These are phyloP conservation scores for Lamprotornis superbus DNA, from an alignment of 2,113 vertebrate species.

Conservation along the genomic window DNA sequence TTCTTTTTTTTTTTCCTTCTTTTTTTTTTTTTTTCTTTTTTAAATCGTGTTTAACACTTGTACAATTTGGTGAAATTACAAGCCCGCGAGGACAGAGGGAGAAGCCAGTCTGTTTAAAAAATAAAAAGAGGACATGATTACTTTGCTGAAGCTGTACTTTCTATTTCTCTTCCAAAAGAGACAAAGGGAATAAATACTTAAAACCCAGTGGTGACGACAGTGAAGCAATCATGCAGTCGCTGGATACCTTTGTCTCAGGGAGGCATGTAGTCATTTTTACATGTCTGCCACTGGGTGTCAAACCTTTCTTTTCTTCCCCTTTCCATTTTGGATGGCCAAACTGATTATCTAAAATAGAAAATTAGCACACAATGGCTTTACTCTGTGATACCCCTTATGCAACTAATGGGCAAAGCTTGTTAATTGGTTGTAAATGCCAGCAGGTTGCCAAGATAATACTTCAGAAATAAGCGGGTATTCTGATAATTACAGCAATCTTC, in stretches of 20 bases:
- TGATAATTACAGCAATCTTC: conserved; percentile 99
- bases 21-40: background rate
- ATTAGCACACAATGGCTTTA: conserved; percentile 90
- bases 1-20: background rate
- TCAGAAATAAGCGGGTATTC: conserved; percentile 99
- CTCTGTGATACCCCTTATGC: conserved; percentile 85
- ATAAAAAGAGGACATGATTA: conserved; percentile 78
- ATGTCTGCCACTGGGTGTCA: conserved; percentile 83
- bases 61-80: conserved; percentile 82
- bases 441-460: conserved; percentile 96
- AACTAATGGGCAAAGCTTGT: conserved; percentile 98
- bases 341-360: conserved; percentile 89
- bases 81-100: conserved; percentile 66
- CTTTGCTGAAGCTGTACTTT: conserved; percentile 74
- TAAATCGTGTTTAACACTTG: conserved; percentile 72
- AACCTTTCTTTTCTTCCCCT: conserved; percentile 82
- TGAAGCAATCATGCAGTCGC: conserved; percentile 78
- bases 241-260: conserved; percentile 83
- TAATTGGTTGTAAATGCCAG: conserved; percentile 99
- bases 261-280: conserved; percentile 80
- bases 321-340: conserved; percentile 82
- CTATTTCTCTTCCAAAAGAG: conserved; percentile 77
- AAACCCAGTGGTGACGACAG: conserved; percentile 75
- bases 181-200: conserved; percentile 83
- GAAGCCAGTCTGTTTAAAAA: conserved; percentile 69